Percentiles rank a stretch among this genome's conserved stretches.
Conservation (phyloP, 2,888 invertebrate species). For the Nomada ruficornis region DNA sequence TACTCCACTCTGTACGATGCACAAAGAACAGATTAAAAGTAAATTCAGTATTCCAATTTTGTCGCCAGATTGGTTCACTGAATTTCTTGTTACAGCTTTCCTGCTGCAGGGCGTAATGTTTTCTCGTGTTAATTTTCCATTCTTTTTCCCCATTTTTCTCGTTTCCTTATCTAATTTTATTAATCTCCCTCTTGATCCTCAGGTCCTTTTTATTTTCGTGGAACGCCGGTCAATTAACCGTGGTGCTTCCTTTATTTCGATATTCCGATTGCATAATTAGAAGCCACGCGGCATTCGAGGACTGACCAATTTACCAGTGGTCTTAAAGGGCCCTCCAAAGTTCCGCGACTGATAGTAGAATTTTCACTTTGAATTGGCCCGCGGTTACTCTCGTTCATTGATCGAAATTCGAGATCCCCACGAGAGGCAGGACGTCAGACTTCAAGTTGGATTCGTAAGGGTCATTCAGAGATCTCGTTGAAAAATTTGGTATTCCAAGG, state of each 20-base stretch:
- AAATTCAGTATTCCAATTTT: background rate
- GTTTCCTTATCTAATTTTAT: slow-evolving; percentile 25
- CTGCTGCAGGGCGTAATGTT: background rate
- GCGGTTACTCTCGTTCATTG: slow-evolving; percentile 39
- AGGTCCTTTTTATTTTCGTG: slow-evolving; percentile 9
- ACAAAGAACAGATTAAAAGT: background rate
- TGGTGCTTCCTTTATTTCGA: slow-evolving; percentile 37
- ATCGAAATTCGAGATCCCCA: slow-evolving; percentile 47
- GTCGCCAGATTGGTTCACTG: slow-evolving; percentile 4
- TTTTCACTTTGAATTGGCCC: slow-evolving; percentile 54
- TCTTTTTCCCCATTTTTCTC: background rate
- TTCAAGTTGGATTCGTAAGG: slow-evolving; percentile 1
- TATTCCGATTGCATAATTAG: slow-evolving; percentile 43
- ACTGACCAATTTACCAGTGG: slow-evolving; percentile 51
- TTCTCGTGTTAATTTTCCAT: background rate
- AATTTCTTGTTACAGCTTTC: slow-evolving; percentile 5
- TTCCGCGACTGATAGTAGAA: slow-evolving; percentile 42
- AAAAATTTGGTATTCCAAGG: background rate
- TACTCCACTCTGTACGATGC: too few species aligned
- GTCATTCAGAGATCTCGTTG: slow-evolving; percentile 17
- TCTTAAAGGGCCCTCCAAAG: slow-evolving; percentile 43
- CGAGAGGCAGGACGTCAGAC: slow-evolving; percentile 11
- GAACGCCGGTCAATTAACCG: slow-evolving; percentile 37
- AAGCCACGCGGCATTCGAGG: slow-evolving; percentile 28
- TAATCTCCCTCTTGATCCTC: background rate